phyloP scores from a whole-genome alignment of 2,797 vertebrate genomes.

The Urosaurus nigricauda region DNA sequence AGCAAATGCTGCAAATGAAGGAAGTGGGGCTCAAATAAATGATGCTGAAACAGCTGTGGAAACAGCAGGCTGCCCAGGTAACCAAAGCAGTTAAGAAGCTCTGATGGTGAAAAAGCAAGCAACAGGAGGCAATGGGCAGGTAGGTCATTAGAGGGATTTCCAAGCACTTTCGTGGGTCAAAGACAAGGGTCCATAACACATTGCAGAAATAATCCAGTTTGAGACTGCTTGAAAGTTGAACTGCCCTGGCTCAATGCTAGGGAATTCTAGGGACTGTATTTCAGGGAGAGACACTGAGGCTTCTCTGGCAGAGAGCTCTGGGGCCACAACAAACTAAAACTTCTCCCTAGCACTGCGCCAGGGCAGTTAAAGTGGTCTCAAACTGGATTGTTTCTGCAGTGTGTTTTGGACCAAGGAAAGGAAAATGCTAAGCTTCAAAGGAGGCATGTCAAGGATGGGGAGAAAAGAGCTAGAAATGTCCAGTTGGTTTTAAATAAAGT shows the following conservation, averaged over 20 bases:
- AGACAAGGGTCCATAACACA: neutral
- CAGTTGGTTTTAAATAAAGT: neutral
- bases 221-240: too few species aligned
- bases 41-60: neutral
- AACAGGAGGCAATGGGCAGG: conserved; percentile 13
- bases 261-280: too few species aligned
- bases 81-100: neutral
- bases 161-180: neutral
- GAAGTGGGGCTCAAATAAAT: neutral
- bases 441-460: neutral
- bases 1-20: neutral
- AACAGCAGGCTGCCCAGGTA: conserved; percentile 14
- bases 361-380: too few species aligned
- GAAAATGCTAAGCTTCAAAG: neutral
- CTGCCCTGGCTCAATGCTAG: too few species aligned
- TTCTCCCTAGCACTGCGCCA: too few species aligned
- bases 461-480: neutral
- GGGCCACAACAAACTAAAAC: too few species aligned
- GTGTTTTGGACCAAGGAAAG: neutral
- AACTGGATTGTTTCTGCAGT: too few species aligned
- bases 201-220: too few species aligned
- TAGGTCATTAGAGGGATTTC: neutral
- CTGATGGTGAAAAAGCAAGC: conserved; percentile 17
- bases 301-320: too few species aligned
- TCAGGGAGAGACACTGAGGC: too few species aligned